A percentile compares a stretch with the other conserved stretches of the same genome.
These are phyloP conservation scores for Drosophila punjabiensis DNA, from an alignment of 1,140 invertebrate species.

Conservation along the genomic window DNA sequence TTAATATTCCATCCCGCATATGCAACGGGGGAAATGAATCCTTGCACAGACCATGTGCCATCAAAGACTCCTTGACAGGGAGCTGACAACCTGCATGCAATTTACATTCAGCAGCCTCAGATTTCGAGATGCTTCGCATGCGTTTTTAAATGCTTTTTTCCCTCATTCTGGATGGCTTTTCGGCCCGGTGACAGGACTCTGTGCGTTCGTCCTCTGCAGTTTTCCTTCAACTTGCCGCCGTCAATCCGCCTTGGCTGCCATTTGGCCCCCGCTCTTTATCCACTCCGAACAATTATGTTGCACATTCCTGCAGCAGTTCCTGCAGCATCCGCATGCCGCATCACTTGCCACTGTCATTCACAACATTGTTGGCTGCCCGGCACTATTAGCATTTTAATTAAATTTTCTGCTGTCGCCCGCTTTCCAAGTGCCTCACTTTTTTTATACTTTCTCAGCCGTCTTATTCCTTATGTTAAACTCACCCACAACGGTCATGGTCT, in stretches of 20 bases:
- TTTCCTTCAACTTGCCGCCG: slow-evolving; percentile 51
- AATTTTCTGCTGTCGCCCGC: slow-evolving; percentile 69
- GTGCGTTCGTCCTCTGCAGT: slow-evolving; percentile 9
- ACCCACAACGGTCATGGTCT: slow-evolving; percentile 91
- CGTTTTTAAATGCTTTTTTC: slow-evolving; percentile 40
- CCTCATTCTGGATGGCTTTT: slow-evolving; percentile 3
- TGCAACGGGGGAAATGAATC: not conserved
- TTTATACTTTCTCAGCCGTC: not conserved
- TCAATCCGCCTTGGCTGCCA: slow-evolving; percentile 3
- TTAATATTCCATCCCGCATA: not conserved
- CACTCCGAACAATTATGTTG: slow-evolving; percentile 67
- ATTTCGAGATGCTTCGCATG: slow-evolving; percentile 30
- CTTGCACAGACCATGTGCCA: not conserved
- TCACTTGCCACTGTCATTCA: slow-evolving; percentile 59
- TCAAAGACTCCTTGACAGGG: slow-evolving; percentile 43
- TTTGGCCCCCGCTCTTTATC: slow-evolving; percentile 29
- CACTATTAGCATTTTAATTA: slow-evolving; percentile 83
- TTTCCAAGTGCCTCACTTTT: slow-evolving; percentile 18
- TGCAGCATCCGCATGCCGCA: slow-evolving; percentile 36
- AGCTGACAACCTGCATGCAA: slow-evolving; percentile 57
- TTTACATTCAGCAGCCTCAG: slow-evolving; percentile 44
- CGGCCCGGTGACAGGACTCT: slow-evolving; percentile 22
- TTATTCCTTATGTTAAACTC: slow-evolving; percentile 80
- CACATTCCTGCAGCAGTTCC: slow-evolving; percentile 40
- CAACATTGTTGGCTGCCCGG: slow-evolving; percentile 68